Evolutionary conservation across 2,797 vertebrate species (phyloP).

Genomic region (Pangasius mekongensis): DNA sequence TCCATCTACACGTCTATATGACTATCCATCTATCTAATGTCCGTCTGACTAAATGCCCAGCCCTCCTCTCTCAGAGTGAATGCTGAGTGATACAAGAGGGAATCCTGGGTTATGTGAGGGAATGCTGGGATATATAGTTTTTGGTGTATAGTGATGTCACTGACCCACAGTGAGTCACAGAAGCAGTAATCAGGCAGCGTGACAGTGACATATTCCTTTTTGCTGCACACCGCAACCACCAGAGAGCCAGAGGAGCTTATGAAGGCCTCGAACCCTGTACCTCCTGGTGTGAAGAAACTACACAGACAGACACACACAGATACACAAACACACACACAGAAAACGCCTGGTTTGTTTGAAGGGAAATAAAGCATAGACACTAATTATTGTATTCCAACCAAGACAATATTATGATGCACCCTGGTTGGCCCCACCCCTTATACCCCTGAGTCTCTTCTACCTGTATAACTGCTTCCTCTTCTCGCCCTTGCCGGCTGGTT

Average conservation of each 20-base stretch:
- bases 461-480: constrained; percentile 86
- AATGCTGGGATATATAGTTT: background rate
- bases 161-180: constrained; percentile 97
- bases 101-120: background rate
- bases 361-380: background rate
- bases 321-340: constrained; percentile 35
- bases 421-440: background rate
- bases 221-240: constrained; percentile 95
- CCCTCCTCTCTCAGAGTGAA: background rate
- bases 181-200: constrained; percentile 95
- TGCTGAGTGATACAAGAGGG: background rate
- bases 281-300: constrained; percentile 93
- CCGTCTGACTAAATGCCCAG: background rate
- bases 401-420: background rate
- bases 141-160: constrained; percentile 47
- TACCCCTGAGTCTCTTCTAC: constrained; percentile 5
- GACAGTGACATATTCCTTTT: constrained; percentile 96
- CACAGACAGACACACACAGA: constrained; percentile 9
- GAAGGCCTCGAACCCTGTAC: constrained; percentile 96
- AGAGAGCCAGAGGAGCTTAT: constrained; percentile 86
- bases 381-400: too few relatives aligned
- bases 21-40: background rate
- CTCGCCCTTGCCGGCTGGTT: constrained; percentile 78
- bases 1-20: background rate
- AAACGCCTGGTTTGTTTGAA: background rate